Evolutionary conservation across 2,888 invertebrate species (phyloP).

Genomic region (Quadriops clusia): DNA sequence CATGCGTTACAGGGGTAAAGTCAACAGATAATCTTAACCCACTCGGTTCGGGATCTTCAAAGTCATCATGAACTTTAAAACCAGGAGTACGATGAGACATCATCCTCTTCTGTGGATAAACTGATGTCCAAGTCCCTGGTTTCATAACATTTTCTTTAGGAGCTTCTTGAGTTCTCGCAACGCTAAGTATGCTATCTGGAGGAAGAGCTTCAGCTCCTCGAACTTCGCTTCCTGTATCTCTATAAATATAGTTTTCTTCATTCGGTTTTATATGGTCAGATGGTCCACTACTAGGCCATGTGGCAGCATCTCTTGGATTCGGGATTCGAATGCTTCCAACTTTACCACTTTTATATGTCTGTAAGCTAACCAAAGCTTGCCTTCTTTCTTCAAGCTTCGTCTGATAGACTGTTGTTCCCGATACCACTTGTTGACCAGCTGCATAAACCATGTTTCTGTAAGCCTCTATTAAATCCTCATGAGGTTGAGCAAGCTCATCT

Average conservation of each 20-base stretch:
- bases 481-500: slow-evolving; percentile 64
- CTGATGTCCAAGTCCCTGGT: slow-evolving; percentile 56
- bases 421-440: slow-evolving; percentile 31
- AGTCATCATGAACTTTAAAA: slow-evolving; percentile 51
- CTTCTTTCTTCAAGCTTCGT: slow-evolving; percentile 65
- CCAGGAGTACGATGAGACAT: slow-evolving; percentile 25
- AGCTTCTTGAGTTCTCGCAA: slow-evolving; percentile 41
- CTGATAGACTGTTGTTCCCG: slow-evolving; percentile 50
- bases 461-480: slow-evolving; percentile 61
- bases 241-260: slow-evolving; percentile 22
- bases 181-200: slow-evolving; percentile 44
- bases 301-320: slow-evolving; percentile 16
- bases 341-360: slow-evolving; percentile 49
- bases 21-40: slow-evolving; percentile 20
- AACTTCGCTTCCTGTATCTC: slow-evolving; percentile 34
- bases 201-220: slow-evolving; percentile 28
- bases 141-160: slow-evolving; percentile 59
- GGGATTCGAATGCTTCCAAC: slow-evolving; percentile 41
- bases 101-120: slow-evolving; percentile 30
- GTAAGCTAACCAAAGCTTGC: slow-evolving; percentile 62
- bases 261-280: slow-evolving; percentile 32
- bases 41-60: slow-evolving; percentile 31
- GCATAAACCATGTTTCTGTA: slow-evolving; percentile 39
- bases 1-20: slow-evolving; percentile 29
- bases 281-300: slow-evolving; percentile 17